These are phyloP conservation scores for Parthenolecanium corni DNA, from an alignment of 2,888 invertebrate genomes.

Conservation along the genomic window DNA sequence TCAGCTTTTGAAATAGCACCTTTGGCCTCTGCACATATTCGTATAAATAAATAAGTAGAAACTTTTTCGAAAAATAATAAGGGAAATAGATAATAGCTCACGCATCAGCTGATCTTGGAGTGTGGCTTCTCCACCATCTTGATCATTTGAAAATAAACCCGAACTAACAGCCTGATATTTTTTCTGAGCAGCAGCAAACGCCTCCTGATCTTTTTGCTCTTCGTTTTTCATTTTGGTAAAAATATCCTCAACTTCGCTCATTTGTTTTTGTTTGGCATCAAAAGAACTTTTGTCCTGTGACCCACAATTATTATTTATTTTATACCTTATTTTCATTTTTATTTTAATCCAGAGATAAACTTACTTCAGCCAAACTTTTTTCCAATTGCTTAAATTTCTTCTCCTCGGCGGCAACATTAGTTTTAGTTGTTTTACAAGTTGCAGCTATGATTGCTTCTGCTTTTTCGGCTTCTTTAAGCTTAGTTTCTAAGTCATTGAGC, in stretches of 20 bases:
- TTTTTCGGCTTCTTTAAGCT: slow-evolving; percentile 52
- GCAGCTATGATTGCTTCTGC: slow-evolving; percentile 54
- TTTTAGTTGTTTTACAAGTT: slow-evolving; percentile 51
- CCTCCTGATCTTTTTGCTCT: slow-evolving; percentile 54
- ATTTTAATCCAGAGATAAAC: not conserved
- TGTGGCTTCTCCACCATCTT: slow-evolving; percentile 62
- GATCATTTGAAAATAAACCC: slow-evolving; percentile 66
- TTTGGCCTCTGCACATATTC: slow-evolving; percentile 51
- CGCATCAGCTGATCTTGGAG: slow-evolving; percentile 81
- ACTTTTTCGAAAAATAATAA: not conserved
- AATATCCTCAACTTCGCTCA: slow-evolving; percentile 49
- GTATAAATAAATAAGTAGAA: not conserved
- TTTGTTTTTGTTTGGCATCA: slow-evolving; percentile 48
- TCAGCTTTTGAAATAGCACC: slow-evolving; percentile 61
- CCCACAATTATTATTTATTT: not conserved
- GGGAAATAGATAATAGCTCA: slow-evolving; percentile 38
- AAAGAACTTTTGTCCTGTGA: slow-evolving; percentile 48
- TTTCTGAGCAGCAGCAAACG: slow-evolving; percentile 59
- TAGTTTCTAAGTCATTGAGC: slow-evolving; percentile 51
- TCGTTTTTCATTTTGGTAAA: slow-evolving; percentile 57
- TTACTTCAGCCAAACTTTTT: slow-evolving; percentile 52
- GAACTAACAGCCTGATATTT: slow-evolving; percentile 72
- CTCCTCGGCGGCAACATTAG: slow-evolving; percentile 53
- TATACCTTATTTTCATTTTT: not conserved
- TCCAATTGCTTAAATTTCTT: slow-evolving; percentile 55